Conservation (phyloP, 1,140 invertebrate genomes). For the Drosophila sechellia region DNA sequence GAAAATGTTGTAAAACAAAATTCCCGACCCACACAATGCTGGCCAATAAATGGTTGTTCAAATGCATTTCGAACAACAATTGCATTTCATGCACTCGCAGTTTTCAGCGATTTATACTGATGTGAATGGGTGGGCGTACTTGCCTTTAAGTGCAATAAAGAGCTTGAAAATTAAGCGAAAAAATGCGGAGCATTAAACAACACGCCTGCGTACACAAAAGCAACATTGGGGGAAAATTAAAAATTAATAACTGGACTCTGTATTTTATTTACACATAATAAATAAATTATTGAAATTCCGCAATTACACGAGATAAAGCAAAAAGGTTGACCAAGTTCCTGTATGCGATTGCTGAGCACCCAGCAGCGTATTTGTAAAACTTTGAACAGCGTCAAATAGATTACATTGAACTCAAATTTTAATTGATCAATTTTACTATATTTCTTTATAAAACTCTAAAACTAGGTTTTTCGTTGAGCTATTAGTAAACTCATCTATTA, state of each 20-base stretch:
- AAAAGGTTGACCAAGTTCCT: background rate
- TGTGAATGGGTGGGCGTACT: conserved; percentile 8
- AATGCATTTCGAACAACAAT: conserved; percentile 53
- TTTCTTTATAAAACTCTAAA: no score
- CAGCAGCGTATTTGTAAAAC: background rate
- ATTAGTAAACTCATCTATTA: background rate
- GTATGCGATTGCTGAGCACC: background rate
- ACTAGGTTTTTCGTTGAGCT: no score
- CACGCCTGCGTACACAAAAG: conserved; percentile 29
- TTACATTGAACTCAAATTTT: no score
- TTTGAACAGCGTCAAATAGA: no score
- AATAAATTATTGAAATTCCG: conserved; percentile 81
- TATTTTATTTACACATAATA: conserved; percentile 77
- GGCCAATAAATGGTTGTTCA: conserved; percentile 63
- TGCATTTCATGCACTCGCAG: conserved; percentile 39
- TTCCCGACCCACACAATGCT: conserved; percentile 62
- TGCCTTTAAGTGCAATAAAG: conserved; percentile 43
- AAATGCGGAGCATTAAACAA: conserved; percentile 40
- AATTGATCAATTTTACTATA: no score
- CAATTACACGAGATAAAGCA: conserved; percentile 68
- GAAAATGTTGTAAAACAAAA: conserved; percentile 76
- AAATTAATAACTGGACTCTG: conserved; percentile 72
- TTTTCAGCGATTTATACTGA: conserved; percentile 8
- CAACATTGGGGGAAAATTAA: conserved; percentile 59
- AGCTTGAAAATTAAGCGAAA: conserved; percentile 29